phyloP scores from a whole-genome alignment of 2,113 vertebrate species.

The Cheirogaleus medius region DNA sequence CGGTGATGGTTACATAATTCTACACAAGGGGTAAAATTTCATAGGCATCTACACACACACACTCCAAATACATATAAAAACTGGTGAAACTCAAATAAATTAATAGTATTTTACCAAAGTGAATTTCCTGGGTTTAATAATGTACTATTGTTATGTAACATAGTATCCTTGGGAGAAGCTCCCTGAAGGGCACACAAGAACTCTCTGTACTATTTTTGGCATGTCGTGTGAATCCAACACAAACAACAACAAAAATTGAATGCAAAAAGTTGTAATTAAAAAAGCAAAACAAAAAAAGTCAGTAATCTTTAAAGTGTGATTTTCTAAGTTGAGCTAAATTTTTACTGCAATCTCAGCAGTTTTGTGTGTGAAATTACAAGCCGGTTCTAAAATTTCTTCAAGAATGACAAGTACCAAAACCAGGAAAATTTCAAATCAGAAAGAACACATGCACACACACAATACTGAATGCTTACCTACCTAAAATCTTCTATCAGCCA shows the following conservation, averaged over 20 bases:
- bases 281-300: background rate
- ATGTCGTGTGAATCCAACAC: background rate
- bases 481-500: conserved; percentile 83
- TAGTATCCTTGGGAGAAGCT: background rate
- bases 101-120: background rate
- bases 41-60: background rate
- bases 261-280: background rate
- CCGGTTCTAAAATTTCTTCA: background rate
- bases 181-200: background rate
- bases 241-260: background rate
- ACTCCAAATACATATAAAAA: background rate
- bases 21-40: background rate
- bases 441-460: background rate
- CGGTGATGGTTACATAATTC: background rate
- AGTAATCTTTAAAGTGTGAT: background rate
- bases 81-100: background rate
- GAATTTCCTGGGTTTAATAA: background rate
- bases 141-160: background rate
- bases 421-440: background rate
- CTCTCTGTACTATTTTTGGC: background rate
- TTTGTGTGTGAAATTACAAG: background rate
- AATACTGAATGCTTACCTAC: background rate
- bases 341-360: background rate
- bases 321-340: background rate
- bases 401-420: background rate